These are phyloP conservation scores for Hermaeophaga mercurialis DNA, from an alignment of 2,888 invertebrate genomes.

Conservation along the genomic window DNA sequence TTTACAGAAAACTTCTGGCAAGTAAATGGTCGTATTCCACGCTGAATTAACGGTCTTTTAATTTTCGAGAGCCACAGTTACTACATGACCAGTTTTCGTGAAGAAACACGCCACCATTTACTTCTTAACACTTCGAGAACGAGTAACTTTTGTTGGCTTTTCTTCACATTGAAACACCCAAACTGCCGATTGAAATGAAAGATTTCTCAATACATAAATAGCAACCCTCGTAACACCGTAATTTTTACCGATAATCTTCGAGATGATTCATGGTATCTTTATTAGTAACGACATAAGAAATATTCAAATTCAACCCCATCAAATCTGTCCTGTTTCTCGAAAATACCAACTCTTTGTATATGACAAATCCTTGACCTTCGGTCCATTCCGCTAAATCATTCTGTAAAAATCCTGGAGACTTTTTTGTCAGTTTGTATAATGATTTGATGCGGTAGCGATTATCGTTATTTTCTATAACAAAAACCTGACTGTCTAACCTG, in stretches of 20 bases:
- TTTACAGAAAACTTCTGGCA: too few relatives aligned
- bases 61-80: too few relatives aligned
- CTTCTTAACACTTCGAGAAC: too few relatives aligned
- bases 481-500: slow-evolving; percentile 43
- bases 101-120: too few relatives aligned
- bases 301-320: slow-evolving; percentile 42
- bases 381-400: slow-evolving; percentile 34
- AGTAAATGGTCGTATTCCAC: too few relatives aligned
- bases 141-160: too few relatives aligned
- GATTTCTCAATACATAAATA: too few relatives aligned
- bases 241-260: slow-evolving; percentile 56
- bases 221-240: too few relatives aligned
- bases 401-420: slow-evolving; percentile 25
- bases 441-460: slow-evolving; percentile 35
- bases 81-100: too few relatives aligned
- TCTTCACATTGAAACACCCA: too few relatives aligned
- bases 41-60: too few relatives aligned
- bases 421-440: slow-evolving; percentile 39
- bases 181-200: too few relatives aligned
- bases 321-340: slow-evolving; percentile 34
- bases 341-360: slow-evolving; percentile 27
- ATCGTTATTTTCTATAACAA: slow-evolving; percentile 33
- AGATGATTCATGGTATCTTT: slow-evolving; percentile 56
- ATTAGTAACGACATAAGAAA: slow-evolving; percentile 52
- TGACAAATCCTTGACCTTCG: slow-evolving; percentile 21